These are phyloP conservation scores for Camponotus fellah DNA, from an alignment of 2,888 invertebrate genomes.

Conservation along the genomic window DNA sequence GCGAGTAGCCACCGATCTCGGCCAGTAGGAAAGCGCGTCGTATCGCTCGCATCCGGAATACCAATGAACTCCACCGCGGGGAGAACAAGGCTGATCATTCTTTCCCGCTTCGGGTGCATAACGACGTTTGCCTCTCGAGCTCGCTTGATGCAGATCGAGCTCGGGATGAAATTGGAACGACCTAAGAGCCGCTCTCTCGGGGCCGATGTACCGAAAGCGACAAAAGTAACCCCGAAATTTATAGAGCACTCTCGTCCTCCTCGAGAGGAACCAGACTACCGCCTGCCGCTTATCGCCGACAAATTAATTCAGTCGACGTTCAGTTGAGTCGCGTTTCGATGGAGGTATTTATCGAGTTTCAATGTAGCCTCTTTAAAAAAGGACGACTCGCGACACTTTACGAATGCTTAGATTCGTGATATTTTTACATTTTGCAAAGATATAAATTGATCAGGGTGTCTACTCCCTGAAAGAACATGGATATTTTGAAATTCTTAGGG, in stretches of 20 bases:
- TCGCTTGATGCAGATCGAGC: conserved; percentile 64
- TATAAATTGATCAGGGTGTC: not conserved
- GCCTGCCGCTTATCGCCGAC: conserved; percentile 41
- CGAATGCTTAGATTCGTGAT: too few relatives aligned
- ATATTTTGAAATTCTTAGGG: too few relatives aligned
- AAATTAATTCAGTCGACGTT: conserved; percentile 24
- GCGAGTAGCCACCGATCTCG: conserved; percentile 51
- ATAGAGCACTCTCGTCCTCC: conserved; percentile 26
- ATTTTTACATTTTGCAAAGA: not conserved
- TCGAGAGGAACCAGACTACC: conserved; percentile 27
- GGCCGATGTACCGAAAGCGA: conserved; percentile 19
- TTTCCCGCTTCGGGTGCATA: conserved; percentile 61
- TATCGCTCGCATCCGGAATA: conserved; percentile 66
- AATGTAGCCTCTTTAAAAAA: not conserved
- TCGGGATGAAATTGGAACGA: conserved; percentile 61
- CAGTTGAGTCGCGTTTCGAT: not conserved
- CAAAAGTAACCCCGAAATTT: conserved; percentile 31
- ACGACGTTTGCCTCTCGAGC: conserved; percentile 44
- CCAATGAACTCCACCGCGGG: conserved; percentile 63
- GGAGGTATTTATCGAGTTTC: conserved; percentile 22
- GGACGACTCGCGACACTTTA: too few relatives aligned
- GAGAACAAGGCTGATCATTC: conserved; percentile 74
- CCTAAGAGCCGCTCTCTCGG: conserved; percentile 37
- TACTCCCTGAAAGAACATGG: too few relatives aligned
- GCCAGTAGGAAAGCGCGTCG: conserved; percentile 63